Conservation (phyloP, 2,113 vertebrate genomes). For the Pelecanus crispus region DNA sequence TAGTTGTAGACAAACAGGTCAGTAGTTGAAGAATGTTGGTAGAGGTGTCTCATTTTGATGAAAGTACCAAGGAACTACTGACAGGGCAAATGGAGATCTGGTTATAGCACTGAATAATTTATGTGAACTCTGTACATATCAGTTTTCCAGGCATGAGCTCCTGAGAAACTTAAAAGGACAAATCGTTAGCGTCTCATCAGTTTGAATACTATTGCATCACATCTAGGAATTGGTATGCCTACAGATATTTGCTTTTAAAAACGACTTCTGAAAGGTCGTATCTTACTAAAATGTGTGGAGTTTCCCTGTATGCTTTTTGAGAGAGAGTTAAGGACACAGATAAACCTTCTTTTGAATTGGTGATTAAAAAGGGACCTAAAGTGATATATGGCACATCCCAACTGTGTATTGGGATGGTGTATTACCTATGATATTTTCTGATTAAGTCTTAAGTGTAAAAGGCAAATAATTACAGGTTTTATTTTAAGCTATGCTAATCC, state of each 20-base stretch:
- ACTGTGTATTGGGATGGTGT: not conserved
- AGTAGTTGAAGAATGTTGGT: not conserved
- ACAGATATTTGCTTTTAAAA: not conserved
- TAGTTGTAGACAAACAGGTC: not conserved
- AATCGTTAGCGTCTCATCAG: not conserved
- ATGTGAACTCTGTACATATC: not conserved
- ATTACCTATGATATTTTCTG: not conserved
- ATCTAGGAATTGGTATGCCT: not conserved
- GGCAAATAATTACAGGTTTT: not conserved
- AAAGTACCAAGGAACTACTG: not conserved
- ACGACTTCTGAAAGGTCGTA: not conserved
- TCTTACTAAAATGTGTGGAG: not conserved
- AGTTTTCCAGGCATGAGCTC: not conserved
- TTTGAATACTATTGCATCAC: not conserved
- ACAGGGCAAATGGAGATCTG: not conserved
- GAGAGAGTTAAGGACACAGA: not conserved
- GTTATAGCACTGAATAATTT: not conserved
- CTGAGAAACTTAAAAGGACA: not conserved
- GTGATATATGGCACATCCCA: not conserved
- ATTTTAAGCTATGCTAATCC: not conserved
- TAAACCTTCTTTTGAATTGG: not conserved
- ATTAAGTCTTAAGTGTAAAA: not conserved
- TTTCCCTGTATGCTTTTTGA: not conserved
- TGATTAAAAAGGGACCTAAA: not conserved
- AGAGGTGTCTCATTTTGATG: not conserved